Conservation (phyloP, 2,797 vertebrate species). For the Cuniculus paca region DNA sequence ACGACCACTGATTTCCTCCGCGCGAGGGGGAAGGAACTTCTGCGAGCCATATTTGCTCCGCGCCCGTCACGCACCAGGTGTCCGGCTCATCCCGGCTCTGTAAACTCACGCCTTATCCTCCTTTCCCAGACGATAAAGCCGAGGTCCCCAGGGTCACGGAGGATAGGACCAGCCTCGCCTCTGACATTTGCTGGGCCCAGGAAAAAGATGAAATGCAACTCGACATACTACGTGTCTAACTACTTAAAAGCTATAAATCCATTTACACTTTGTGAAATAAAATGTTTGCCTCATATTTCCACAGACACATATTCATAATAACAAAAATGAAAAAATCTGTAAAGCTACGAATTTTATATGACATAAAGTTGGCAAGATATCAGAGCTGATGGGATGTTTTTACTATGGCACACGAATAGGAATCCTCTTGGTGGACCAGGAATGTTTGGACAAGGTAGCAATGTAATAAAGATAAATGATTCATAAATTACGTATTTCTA, state of each 20-base stretch:
- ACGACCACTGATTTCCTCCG: not conserved
- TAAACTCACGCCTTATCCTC: not conserved
- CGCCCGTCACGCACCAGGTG: not conserved
- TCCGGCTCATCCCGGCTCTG: not conserved
- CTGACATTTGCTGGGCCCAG: not conserved
- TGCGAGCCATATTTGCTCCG: not conserved
- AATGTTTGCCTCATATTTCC: constrained; percentile 5
- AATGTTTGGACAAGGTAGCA: constrained; percentile 22
- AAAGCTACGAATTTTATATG: constrained; percentile 36
- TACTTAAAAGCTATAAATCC: constrained; percentile 50
- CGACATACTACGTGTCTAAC: not conserved
- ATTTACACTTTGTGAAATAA: constrained; percentile 1
- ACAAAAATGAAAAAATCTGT: constrained; percentile 16
- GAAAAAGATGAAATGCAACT: constrained; percentile 45
- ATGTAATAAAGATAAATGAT: constrained; percentile 33
- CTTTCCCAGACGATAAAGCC: constrained; percentile 19
- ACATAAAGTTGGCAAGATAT: constrained; percentile 11
- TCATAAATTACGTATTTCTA: constrained; percentile 19
- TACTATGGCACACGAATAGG: not conserved
- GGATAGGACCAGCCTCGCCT: not conserved
- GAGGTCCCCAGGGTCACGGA: not conserved
- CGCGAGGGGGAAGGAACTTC: not conserved
- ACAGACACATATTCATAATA: constrained; percentile 6
- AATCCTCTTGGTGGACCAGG: not conserved
- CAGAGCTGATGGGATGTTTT: not conserved